Conservation (phyloP, 2,797 vertebrate genomes). For the Crenuchus spilurus region DNA sequence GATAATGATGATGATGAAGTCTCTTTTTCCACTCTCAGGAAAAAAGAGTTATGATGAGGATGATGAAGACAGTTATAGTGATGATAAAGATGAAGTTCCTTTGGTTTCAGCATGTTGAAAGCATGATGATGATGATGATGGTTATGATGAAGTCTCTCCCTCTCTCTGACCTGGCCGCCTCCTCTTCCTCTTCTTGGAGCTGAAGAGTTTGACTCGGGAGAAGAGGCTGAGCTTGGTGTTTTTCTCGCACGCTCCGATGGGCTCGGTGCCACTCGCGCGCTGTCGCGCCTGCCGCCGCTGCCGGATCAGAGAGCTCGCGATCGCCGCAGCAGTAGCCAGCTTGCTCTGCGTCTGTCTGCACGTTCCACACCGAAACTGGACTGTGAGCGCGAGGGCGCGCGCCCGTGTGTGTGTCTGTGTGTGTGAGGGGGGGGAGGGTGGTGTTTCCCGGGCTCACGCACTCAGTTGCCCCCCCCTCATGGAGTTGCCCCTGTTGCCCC, state of each 20-base stretch:
- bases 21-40: not conserved
- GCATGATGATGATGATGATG: too few species aligned
- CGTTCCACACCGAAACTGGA: slow-evolving; percentile 61
- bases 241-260: slow-evolving; percentile 92
- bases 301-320: slow-evolving; percentile 98
- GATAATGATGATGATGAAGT: slow-evolving; percentile 39
- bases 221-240: slow-evolving; percentile 94
- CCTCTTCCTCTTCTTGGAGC: slow-evolving; percentile 91
- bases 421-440: slow-evolving; percentile 6
- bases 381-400: not conserved
- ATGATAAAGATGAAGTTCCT: not conserved
- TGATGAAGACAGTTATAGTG: not conserved
- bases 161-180: slow-evolving; percentile 90
- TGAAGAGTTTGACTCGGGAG: slow-evolving; percentile 96
- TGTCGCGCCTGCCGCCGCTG: slow-evolving; percentile 97
- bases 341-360: slow-evolving; percentile 68
- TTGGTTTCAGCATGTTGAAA: too few species aligned
- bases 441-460: not conserved
- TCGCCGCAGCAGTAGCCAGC: slow-evolving; percentile 93
- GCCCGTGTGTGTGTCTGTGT: not conserved
- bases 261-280: slow-evolving; percentile 95
- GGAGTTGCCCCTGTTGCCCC: slow-evolving; percentile 15
- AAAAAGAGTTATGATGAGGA: not conserved
- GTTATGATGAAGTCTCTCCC: not conserved
- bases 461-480: not conserved